phyloP scores from a whole-genome alignment of 2,888 invertebrate genomes.

The Nasonovia ribisnigri region DNA sequence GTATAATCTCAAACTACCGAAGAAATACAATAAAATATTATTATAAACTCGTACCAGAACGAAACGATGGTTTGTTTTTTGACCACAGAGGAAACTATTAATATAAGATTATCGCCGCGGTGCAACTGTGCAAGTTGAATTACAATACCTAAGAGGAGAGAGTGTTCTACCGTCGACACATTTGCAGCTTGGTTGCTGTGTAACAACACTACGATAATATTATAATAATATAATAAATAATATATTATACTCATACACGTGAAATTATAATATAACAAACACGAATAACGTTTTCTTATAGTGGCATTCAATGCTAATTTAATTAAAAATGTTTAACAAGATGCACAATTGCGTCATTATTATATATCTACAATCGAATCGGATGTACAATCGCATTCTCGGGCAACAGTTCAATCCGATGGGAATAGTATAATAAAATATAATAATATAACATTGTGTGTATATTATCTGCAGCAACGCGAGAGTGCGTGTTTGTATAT shows the following conservation, averaged over 20 bases:
- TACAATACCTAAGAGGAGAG: neutral
- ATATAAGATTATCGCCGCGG: neutral
- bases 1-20: neutral
- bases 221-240: neutral
- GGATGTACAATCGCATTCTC: constrained; percentile 43
- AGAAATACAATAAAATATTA: neutral
- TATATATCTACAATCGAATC: constrained; percentile 30
- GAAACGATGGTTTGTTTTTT: neutral
- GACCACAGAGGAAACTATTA: neutral
- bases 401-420: neutral
- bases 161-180: neutral
- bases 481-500: neutral
- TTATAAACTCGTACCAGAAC: neutral
- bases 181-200: neutral
- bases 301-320: constrained; percentile 52
- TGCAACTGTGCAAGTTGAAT: neutral
- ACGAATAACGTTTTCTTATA: constrained; percentile 11
- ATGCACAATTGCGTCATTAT: constrained; percentile 33
- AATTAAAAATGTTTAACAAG: constrained; percentile 55
- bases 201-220: neutral
- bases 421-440: constrained; percentile 30
- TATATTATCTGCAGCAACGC: neutral
- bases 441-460: constrained; percentile 36
- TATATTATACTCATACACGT: neutral
- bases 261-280: constrained; percentile 39